Evolutionary conservation across 2,888 invertebrate species (phyloP), one percentile per base, ranked within the genome.

Genomic region (Athalia cordata): DNA sequence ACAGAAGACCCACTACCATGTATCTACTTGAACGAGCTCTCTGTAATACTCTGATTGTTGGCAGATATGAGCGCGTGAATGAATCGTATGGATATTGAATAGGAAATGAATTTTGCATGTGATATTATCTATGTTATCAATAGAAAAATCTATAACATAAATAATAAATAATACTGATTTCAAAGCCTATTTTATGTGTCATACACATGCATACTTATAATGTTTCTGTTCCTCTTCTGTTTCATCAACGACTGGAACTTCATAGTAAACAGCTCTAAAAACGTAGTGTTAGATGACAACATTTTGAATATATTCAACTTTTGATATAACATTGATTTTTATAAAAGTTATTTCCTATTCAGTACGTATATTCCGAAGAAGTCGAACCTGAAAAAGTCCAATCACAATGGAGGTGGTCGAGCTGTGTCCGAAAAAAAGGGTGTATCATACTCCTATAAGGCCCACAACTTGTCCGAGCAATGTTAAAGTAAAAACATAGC

Each of bases 341-440:
- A 59, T 72, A 72, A 72, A 57, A 59, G 29, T 45, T 72, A 59
- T 72, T 59, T 72, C 59, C 57, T 59, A 72, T 72, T 72, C 47
- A 59, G 45, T n/a, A 5, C 59, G 47, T 72, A 57, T 5, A 13
- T 72, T 59, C 8, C 45, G 45, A 72, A 45, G 13, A 47, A 59
- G 45, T 47, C 45, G 55, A n/a, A 43, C 57, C 45, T 11, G 47
- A 72, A 11, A 59, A 13, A 59, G 9, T 13, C 47, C 11, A 57
- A 50, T 61, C 64, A 78, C 55, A 64, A 87, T 87, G 87, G 87
- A 87, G 80, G 81, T 87, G 55, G 78, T 87, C 61, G 86, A 87
- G 66, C 13, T 83, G 77, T 81, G 74, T 13, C 70, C 81, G 9
- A 81, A 82, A 49, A 80, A 79, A 15, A 80, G 70, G 47, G 66